Evolutionary conservation across 2,888 invertebrate species (phyloP).

Genomic region (Cerastis rubricosa): DNA sequence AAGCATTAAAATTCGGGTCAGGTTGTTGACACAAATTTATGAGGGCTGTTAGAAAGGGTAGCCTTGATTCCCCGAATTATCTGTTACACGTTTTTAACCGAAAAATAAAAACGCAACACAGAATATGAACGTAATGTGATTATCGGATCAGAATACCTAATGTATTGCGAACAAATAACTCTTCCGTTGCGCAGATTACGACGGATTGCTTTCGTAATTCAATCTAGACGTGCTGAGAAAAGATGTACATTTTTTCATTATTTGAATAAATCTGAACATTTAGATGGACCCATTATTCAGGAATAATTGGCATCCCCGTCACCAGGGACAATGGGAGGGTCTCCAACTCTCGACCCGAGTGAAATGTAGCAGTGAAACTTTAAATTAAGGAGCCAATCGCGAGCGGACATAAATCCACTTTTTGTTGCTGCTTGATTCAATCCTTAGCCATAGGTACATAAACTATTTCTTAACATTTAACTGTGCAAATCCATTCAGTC

Average conservation of each 20-base stretch:
- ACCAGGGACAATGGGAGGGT: slow-evolving; percentile 65
- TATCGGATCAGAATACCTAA: slow-evolving; percentile 22
- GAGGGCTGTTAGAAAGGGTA: slow-evolving; percentile 81
- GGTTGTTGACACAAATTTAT: slow-evolving; percentile 88
- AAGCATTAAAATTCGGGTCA: slow-evolving; percentile 88
- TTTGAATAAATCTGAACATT: slow-evolving; percentile 53
- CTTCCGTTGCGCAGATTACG: slow-evolving; percentile 21
- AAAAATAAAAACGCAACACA: slow-evolving; percentile 47
- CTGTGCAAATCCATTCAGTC: slow-evolving; percentile 46
- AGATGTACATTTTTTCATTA: slow-evolving; percentile 41
- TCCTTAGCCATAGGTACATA: slow-evolving; percentile 30
- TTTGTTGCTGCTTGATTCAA: slow-evolving; percentile 50
- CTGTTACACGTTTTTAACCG: slow-evolving; percentile 59
- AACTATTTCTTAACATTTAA: slow-evolving; percentile 58
- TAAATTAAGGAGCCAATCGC: slow-evolving; percentile 74
- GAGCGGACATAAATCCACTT: slow-evolving; percentile 65
- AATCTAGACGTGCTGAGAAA: slow-evolving; percentile 34
- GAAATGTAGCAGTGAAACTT: slow-evolving; percentile 76
- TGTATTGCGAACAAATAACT: slow-evolving; percentile 17
- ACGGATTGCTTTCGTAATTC: slow-evolving; percentile 28
- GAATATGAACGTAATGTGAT: slow-evolving; percentile 17
- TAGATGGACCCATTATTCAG: slow-evolving; percentile 58
- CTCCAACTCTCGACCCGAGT: slow-evolving; percentile 63
- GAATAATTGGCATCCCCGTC: slow-evolving; percentile 69
- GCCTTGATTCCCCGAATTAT: slow-evolving; percentile 79